Evolutionary conservation across 2,888 invertebrate genomes (phyloP), one percentile per base, ranked within the genome.

Genomic region (Salticus scenicus): DNA sequence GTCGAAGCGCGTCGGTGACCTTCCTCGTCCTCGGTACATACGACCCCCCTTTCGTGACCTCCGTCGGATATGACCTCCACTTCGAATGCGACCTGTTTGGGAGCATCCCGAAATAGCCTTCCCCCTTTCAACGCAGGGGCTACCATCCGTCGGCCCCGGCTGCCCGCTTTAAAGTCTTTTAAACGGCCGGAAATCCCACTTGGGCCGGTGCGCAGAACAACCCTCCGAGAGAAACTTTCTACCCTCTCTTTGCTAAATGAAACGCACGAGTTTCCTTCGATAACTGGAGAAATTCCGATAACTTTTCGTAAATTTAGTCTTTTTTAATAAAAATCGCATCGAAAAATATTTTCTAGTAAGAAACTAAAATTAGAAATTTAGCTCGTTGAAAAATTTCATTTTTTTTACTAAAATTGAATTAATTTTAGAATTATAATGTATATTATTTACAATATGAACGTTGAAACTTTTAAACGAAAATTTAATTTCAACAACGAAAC

Each of bases 1-100:
- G 76, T 72, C 74, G 31, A 66, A 76, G 64, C 70, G 83, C 76
- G 83, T 33, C 83, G 83, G 42, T 83, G 83, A 83, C 83, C 83
- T 83, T 83, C 76, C 72, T 71, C 77, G 83, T 83, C 83, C 82
- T 81, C 74, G 63, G 63, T 17, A 20, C 12, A 51, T 33, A 31
- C 47, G 41, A 57, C 78, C 82, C 75, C 74, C 83, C 71, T 74
- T 64, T 28, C 33, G 37, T 83, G 76, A 83, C 83, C 83, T 82
- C 76, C 75, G 41, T 64, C 51, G 72, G 51, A 28, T 72, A 51
- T 72, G 72, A 72, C 72, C 72, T 73, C 73, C 51, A 73, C 57
- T 63, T 63, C 20, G 30, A 51, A 73, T 33, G 28, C 73, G 73
- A 73, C 73, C 73, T 73, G 73, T 57, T 57, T 17, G 31, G 14